Conservation (phyloP, 2,888 invertebrate genomes). For the Hirudinaria manillensis region DNA sequence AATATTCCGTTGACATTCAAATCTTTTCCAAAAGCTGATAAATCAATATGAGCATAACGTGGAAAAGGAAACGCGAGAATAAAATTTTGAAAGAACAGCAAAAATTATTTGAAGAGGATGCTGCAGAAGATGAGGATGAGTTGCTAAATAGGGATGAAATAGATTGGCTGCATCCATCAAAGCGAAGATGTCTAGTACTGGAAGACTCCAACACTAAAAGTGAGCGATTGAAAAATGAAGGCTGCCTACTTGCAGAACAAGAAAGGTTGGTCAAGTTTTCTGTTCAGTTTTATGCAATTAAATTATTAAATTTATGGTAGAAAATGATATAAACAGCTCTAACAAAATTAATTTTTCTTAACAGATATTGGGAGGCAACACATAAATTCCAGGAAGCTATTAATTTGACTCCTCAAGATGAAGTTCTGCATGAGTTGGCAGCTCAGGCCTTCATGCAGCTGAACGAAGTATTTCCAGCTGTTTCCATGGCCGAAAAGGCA, state of each 20-base stretch:
- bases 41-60: not conserved
- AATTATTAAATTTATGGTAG: not conserved
- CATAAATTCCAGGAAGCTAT: constrained; percentile 6
- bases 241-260: constrained; percentile 6
- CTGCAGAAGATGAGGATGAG: not conserved
- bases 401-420: constrained; percentile 12
- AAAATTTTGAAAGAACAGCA: not conserved
- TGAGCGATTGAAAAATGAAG: constrained; percentile 23
- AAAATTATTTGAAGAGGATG: constrained; percentile 3
- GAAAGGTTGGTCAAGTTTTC: not conserved
- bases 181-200: not conserved
- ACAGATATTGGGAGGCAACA: constrained; percentile 18
- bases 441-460: constrained; percentile 16
- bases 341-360: too few relatives aligned
- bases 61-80: not conserved
- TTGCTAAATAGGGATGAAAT: not conserved
- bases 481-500: constrained; percentile 6
- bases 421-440: not conserved
- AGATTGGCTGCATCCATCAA: not conserved
- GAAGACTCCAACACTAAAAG: constrained; percentile 16
- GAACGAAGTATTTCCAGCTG: constrained; percentile 17
- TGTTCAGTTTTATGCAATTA: not conserved
- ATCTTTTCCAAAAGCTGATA: too few relatives aligned
- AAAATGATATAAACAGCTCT: too few relatives aligned
- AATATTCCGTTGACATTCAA: too few relatives aligned